Evolutionary conservation across 2,113 vertebrate species (phyloP), one percentile per base, ranked within the genome.

Genomic region (Dascyllus trimaculatus): DNA sequence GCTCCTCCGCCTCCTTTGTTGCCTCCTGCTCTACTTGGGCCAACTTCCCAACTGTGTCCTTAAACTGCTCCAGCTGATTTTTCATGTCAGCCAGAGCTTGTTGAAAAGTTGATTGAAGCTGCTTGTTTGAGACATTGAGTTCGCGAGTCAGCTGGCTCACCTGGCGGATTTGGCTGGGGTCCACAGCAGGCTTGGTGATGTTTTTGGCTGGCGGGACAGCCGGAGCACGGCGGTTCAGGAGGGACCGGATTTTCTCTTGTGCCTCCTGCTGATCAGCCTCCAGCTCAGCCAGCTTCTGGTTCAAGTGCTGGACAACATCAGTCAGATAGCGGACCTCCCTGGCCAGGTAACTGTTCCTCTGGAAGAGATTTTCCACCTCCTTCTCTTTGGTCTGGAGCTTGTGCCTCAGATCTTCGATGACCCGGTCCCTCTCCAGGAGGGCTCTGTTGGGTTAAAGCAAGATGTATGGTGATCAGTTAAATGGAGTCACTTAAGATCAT

Each of bases 71-170:
- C 57, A 88, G 71, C n/a, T 86, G 80, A 40, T 77, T 84, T 69
- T 77, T 84, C 72, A 92, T 80, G 70, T 92, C 91, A 3, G 74
- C 53, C n/a, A 93, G 70, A 3, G 71, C 29, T 43, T 78, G 75
- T 18, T 26, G 5, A 3, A 88, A 77, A 2, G 77, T 57, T 25
- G 88, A 80, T 1, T 71, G 15, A 6, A 94, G 85, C 60, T 92
- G 88, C 53, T 93, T 90, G 85, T 81, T 90, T 54, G 81, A 89
- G 25, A 91, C 52, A 22, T 78, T 93, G 5, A 92, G 87, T n/a
- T 91, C 89, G 0, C 63, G 82, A 25, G 84, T 87, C 62, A 89
- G 68, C 1, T 5, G 18, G 24, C 64, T 74, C 45, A 91, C 73
- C 64, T 89, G 88, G n/a, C 22, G 68, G 11, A 94, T 76, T 9